Base-by-base conservation (phyloP, 2,113 vertebrate genomes). In the Corythaixoides concolor region DNA sequence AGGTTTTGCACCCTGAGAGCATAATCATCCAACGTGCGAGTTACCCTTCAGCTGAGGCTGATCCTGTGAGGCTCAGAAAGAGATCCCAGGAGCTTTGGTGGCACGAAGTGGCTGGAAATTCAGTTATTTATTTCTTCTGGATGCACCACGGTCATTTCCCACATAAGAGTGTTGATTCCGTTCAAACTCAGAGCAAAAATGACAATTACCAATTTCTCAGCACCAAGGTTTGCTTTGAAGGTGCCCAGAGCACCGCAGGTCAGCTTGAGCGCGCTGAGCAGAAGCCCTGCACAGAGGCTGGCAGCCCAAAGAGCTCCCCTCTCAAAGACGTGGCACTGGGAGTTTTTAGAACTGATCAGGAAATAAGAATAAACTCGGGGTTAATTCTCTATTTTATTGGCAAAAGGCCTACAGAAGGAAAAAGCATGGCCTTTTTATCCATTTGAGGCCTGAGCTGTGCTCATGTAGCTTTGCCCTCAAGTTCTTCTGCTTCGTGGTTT, bases 151-250 rank as follows among this genome's bases (percentile, higher is more conserved):
- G 23, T 30, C 24, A 7, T 24, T 50, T 62, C 69, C 5, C 8
- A 15, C 18, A 4, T 1, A 17, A 73, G 22, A 33, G 6, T 1
- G 1, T 4, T 23, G 12, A 23, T 15, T 55, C 58, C 2, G 0
- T 58, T 55, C 17, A 3, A 39, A 27, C 20, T 56, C 37, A 4
- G 10, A 14, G 15, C 12, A 47, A 33, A 72, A 37, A 7, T 3
- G 37, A 7, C 62, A 7, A 1, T 2, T 14, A 23, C 6, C 1
- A 1, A 14, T 4, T 63, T 19, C 69, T 35, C 19, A 1, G 69
- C 43, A 3, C 37, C n/a, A 1, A 7, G 30, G 26, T 4, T 24
- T 32, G 14, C 24, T 53, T 20, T 23, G 58, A 30, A 33, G 35
- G 59, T 27, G 19, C 33, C 55, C 52, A 3, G 5, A 0, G 33